phyloP scores from a whole-genome alignment of 2,797 vertebrate genomes.

The Hydrolagus colliei region DNA sequence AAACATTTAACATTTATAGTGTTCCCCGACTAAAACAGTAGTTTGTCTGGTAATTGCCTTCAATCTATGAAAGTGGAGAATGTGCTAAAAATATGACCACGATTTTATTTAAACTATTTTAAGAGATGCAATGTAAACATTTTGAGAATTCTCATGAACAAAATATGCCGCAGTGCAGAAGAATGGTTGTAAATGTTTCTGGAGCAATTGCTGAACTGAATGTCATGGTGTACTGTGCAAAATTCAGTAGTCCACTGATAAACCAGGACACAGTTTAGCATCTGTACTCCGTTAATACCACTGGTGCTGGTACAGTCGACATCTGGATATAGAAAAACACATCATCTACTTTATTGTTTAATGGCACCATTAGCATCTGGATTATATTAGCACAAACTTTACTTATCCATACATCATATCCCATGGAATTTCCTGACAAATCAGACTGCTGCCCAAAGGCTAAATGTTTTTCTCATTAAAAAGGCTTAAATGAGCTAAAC shows the following conservation, averaged over 20 bases:
- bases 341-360: constrained; percentile 42
- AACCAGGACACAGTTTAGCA: constrained; percentile 34
- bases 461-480: constrained; percentile 47
- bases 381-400: constrained; percentile 47
- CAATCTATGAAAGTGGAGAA: neutral
- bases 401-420: constrained; percentile 47
- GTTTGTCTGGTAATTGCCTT: neutral
- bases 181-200: neutral
- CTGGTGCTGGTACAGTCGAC: constrained; percentile 47
- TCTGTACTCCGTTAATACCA: constrained; percentile 42
- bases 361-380: constrained; percentile 48
- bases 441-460: constrained; percentile 52
- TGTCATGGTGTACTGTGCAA: neutral
- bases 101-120: neutral
- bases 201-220: neutral
- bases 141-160: neutral
- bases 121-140: neutral
- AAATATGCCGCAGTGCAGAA: neutral
- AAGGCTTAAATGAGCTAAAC: constrained; percentile 40
- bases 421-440: constrained; percentile 55
- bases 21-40: too few species aligned
- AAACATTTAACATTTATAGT: neutral
- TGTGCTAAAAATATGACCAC: neutral
- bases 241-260: constrained; percentile 15
- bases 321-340: constrained; percentile 49